Base-by-base conservation (phyloP, 2,797 vertebrate species). In the Anabacerthia variegaticeps region DNA sequence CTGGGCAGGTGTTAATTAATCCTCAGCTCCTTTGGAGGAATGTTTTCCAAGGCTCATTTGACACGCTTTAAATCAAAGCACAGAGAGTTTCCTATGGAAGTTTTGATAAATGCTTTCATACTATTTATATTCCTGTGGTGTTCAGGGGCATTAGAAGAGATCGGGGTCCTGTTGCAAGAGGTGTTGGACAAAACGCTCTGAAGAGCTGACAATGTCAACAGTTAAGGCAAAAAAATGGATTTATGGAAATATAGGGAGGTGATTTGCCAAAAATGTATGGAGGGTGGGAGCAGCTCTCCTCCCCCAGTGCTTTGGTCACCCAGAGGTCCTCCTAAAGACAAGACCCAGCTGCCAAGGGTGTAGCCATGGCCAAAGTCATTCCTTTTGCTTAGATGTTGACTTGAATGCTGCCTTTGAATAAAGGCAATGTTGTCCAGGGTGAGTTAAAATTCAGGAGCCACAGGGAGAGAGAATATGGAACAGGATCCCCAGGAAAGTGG, bases 41-140 rank as follows among this genome's bases (percentile, higher is more conserved):
- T 94, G 88, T 93, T 95, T 96, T 95, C 89, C 66, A 88, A 89
- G 93, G 36, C 85, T 95, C 88, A 7, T 84, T 97, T 95, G 96
- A 95, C 90, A 81, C 4, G 3, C 55, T 78, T 59, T 84, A 94
- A 95, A 95, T 90, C 92, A 94, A 84, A 95, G 90, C 88, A 78
- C 83, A 86, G 77, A 91, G 88, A 79, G 85, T 48, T 24, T 52
- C 85, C 83, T 90, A 86, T 81, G 83, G 78, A 41, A 27, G 66
- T 63, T 95, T 94, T 95, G 92, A 93, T 68, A 90, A 95, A 95
- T 90, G 77, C 48, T 75, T 79, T 90, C 19, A 48, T 27, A 4
- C 73, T 93, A 69, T 95, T 97, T 95, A 87, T 73, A 74, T 73
- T 89, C 51, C 84, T 23, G 56, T 1, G 6, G 77, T 9, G 73